Evolutionary conservation across 2,113 vertebrate species (phyloP).

Genomic region (Hypocryptadius cinnamomeus): DNA sequence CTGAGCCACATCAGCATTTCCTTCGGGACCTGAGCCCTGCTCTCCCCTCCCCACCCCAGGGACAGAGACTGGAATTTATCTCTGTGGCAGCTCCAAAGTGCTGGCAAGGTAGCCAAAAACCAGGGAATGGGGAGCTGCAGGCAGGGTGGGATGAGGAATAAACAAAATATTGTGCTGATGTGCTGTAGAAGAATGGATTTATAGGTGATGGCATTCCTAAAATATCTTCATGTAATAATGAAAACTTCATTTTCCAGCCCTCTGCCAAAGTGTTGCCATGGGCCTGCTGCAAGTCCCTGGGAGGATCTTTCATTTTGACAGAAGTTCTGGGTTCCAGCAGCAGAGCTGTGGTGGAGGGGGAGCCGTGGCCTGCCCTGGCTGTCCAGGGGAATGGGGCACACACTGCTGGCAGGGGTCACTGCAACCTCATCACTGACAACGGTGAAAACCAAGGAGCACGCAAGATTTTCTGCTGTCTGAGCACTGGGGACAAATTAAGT

Average conservation of each 20-base stretch:
- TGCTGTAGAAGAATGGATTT: conserved; percentile 55
- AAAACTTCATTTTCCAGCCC: conserved; percentile 77
- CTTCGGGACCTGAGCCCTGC: not conserved
- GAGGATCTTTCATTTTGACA: conserved; percentile 78
- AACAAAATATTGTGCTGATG: conserved; percentile 45
- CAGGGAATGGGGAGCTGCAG: not conserved
- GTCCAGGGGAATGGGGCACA: conserved; percentile 91
- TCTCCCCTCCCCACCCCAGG: not conserved
- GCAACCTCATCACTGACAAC: conserved; percentile 85
- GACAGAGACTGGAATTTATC: not conserved
- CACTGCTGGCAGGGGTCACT: conserved; percentile 80
- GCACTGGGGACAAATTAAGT: conserved; percentile 84
- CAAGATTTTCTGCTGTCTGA: conserved; percentile 38
- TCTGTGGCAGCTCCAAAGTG: conserved; percentile 6
- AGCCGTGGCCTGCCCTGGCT: conserved; percentile 71
- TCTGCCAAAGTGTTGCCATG: conserved; percentile 66
- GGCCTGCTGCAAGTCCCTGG: conserved; percentile 67
- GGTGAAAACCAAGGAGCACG: conserved; percentile 80
- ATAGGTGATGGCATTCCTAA: conserved; percentile 72
- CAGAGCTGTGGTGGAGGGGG: conserved; percentile 65
- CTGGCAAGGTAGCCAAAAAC: not conserved
- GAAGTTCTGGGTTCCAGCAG: conserved; percentile 73
- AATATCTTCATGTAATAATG: conserved; percentile 82
- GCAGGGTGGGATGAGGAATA: conserved; percentile 17
- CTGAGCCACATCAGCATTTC: not conserved